phyloP scores from a whole-genome alignment of 2,797 vertebrate species.

The Muscicapa striata region DNA sequence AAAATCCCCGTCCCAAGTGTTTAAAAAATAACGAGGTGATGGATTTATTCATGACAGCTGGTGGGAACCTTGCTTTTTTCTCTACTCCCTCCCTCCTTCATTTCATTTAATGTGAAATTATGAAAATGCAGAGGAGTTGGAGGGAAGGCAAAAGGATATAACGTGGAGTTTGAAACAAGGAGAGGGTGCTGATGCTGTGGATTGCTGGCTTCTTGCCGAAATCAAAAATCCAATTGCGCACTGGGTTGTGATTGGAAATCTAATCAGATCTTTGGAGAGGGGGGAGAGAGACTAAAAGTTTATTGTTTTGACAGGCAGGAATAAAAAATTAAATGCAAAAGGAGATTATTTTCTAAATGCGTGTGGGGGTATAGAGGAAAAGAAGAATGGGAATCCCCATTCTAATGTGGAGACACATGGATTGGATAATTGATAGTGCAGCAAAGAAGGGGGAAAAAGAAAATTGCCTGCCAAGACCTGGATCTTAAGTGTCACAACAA shows the following conservation, averaged over 20 bases:
- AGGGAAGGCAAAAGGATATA: slow-evolving; percentile 67
- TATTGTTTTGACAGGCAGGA: slow-evolving; percentile 15
- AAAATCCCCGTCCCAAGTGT: slow-evolving; percentile 48
- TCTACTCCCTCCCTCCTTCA: slow-evolving; percentile 45
- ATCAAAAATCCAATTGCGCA: slow-evolving; percentile 86
- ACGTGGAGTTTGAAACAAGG: slow-evolving; percentile 70
- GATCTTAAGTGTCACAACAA: slow-evolving; percentile 68
- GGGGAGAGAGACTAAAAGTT: slow-evolving; percentile 48
- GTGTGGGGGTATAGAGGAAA: not conserved
- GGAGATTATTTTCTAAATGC: not conserved
- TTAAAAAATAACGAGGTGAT: slow-evolving; percentile 50
- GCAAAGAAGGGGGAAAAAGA: slow-evolving; percentile 53
- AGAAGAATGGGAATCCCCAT: slow-evolving; percentile 75
- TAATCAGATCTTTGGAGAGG: slow-evolving; percentile 85
- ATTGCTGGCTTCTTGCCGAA: slow-evolving; percentile 69
- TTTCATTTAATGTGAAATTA: slow-evolving; percentile 72
- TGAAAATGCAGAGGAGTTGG: slow-evolving; percentile 78
- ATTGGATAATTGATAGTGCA: slow-evolving; percentile 67
- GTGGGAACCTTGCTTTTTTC: slow-evolving; percentile 72
- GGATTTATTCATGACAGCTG: slow-evolving; percentile 76
- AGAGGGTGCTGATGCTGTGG: slow-evolving; percentile 62
- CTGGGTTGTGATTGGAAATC: slow-evolving; percentile 95
- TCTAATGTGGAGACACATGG: slow-evolving; percentile 60
- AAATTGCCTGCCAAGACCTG: slow-evolving; percentile 66
- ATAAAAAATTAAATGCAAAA: not conserved